These are phyloP conservation scores for Thalassaphorura encarpata DNA, from an alignment of 1,140 invertebrate species.

Conservation along the genomic window DNA sequence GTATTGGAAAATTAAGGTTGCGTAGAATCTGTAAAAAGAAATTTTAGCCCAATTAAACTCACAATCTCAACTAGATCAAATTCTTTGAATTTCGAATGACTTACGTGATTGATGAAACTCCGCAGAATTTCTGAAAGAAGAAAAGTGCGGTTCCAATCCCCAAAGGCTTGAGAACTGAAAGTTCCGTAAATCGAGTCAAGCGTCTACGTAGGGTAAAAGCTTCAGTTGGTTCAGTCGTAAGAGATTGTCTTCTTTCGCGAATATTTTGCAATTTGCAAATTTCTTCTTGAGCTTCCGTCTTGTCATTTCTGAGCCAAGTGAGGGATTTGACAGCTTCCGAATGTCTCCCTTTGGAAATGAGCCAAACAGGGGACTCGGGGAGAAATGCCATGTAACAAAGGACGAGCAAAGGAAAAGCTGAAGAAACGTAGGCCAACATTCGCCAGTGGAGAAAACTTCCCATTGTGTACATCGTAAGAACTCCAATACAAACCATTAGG, in stretches of 20 bases:
- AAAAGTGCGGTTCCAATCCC: conserved; percentile 54
- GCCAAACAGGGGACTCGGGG: conserved; percentile 63
- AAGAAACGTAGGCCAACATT: conserved; percentile 49
- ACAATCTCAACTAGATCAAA: neutral
- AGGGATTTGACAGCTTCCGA: conserved; percentile 36
- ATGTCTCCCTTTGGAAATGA: conserved; percentile 33
- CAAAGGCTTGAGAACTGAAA: conserved; percentile 50
- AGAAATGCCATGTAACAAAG: conserved; percentile 45
- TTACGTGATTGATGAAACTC: conserved; percentile 48
- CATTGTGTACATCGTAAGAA: conserved; percentile 35
- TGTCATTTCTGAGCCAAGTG: conserved; percentile 36
- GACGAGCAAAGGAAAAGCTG: conserved; percentile 48
- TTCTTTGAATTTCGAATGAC: neutral
- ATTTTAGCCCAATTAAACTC: too few relatives aligned
- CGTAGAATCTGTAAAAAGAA: conserved; percentile 56
- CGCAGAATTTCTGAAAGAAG: conserved; percentile 65
- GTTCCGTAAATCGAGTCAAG: conserved; percentile 35
- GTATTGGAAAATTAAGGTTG: conserved; percentile 47
- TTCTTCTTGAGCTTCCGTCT: conserved; percentile 34
- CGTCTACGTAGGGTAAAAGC: neutral
- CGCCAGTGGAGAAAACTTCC: conserved; percentile 24
- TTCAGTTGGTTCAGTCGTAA: neutral
- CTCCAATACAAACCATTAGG: conserved; percentile 40
- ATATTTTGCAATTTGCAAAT: conserved; percentile 43
- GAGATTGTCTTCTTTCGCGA: conserved; percentile 34